Evolutionary conservation across 1,140 invertebrate species (phyloP).

Genomic region (Zaprionus ornatus): DNA sequence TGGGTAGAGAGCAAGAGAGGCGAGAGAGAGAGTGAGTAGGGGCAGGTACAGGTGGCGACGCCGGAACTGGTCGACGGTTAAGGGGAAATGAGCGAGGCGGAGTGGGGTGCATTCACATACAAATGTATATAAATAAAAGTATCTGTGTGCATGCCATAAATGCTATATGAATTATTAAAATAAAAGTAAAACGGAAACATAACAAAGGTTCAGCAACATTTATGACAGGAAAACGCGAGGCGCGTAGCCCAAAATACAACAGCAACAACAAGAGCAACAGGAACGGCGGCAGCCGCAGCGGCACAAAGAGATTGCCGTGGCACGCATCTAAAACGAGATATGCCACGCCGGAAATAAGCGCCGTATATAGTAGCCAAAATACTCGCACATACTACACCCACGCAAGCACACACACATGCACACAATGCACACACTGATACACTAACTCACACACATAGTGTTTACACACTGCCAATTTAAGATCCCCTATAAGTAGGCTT

Average conservation of each 20-base stretch:
- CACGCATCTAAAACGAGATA: slow-evolving; percentile 81
- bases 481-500: slow-evolving; percentile 77
- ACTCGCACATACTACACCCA: slow-evolving; percentile 22
- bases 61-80: slow-evolving; percentile 19
- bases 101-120: slow-evolving; percentile 30
- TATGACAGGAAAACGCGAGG: slow-evolving; percentile 82
- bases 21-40: slow-evolving; percentile 2
- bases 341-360: slow-evolving; percentile 77
- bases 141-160: slow-evolving; percentile 74
- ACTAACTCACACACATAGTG: slow-evolving; percentile 31
- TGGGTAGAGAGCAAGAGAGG: slow-evolving; percentile 19
- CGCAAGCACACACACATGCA: slow-evolving; percentile 10
- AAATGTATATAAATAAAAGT: slow-evolving; percentile 63
- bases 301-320: slow-evolving; percentile 78
- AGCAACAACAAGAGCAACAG: slow-evolving; percentile 27
- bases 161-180: slow-evolving; percentile 81
- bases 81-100: neutral
- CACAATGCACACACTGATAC: slow-evolving; percentile 8
- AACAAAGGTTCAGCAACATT: slow-evolving; percentile 80
- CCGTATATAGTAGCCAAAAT: slow-evolving; percentile 57
- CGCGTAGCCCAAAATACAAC: slow-evolving; percentile 45
- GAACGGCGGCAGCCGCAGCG: slow-evolving; percentile 14
- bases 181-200: slow-evolving; percentile 81
- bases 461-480: slow-evolving; percentile 77
- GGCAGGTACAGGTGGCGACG: slow-evolving; percentile 35